Base-by-base conservation (phyloP, 2,888 invertebrate species). In the Cataglyphis rosenhaueri region DNA sequence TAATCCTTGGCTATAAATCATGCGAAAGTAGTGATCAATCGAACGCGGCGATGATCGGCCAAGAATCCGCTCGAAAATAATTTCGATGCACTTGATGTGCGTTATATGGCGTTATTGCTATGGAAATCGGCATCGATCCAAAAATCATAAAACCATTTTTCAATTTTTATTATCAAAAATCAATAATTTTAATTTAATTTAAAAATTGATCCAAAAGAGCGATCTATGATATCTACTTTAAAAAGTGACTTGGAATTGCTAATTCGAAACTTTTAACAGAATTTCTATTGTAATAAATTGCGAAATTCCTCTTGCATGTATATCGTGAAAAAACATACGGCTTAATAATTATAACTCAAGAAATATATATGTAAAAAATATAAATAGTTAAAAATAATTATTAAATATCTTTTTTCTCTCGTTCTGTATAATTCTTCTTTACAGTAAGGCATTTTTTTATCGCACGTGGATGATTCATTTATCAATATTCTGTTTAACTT, bases 31-130 rank as follows among this genome's bases (percentile, higher is more conserved):
- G 41, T 21, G 41, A 76, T 76, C 66, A 76, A 76, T 76, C 55
- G 66, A 66, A 41, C 55, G 32, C 55, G 76, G 57, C 41, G 76
- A 55, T 76, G 66, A 66, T 76, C 76, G 29, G 55, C 41, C 76
- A 66, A 76, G 76, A 76, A 76, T 57, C n/a, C 76, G 66, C 15
- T 66, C 76, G 66, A 55, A 76, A 76, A 76, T 76, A 55, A 76
- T 76, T 76, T 55, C 66, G 15, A 76, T 21, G 76, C 29, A 55
- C 76, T 76, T 66, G 66, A 66, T 66, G 76, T 57, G 66, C 41
- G 55, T 76, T 76, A 66, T 55, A 76, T 76, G 66, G 66, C 55
- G n/a, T 18, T 15, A 32, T 57, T 3, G 38, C 9, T 35, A 18
- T 25, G 4, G 12, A 25, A 55, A 4, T 76, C 55, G 55, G 57